Evolutionary conservation across 2,113 vertebrate species (phyloP).

Genomic region (Erinaceus europaeus): DNA sequence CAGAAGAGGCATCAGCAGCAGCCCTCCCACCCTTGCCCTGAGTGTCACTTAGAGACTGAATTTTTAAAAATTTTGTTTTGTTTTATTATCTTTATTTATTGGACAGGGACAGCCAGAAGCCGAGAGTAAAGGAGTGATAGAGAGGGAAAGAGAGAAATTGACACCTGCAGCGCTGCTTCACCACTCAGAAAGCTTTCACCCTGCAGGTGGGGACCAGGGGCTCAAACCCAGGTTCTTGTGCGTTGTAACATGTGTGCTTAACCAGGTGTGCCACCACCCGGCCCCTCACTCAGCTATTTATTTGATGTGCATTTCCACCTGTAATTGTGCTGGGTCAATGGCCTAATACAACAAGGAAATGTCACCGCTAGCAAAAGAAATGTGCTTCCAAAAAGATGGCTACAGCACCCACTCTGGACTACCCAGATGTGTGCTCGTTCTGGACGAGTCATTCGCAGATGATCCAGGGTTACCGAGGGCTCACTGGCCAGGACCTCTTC

Average conservation of each 20-base stretch:
- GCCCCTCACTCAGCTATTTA: not conserved
- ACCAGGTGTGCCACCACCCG: too few relatives aligned
- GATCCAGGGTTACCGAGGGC: not conserved
- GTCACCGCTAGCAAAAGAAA: conserved; percentile 13
- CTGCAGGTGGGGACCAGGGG: too few relatives aligned
- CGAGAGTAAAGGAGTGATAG: too few relatives aligned
- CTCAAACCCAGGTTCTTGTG: too few relatives aligned
- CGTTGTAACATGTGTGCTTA: too few relatives aligned
- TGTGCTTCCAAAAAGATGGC: not conserved
- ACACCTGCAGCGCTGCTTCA: too few relatives aligned
- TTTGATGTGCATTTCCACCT: not conserved
- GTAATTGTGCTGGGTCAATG: not conserved
- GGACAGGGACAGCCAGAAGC: too few relatives aligned
- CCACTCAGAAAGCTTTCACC: too few relatives aligned
- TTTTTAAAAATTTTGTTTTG: too few relatives aligned
- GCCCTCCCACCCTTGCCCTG: not conserved
- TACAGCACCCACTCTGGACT: not conserved
- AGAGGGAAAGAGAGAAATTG: too few relatives aligned
- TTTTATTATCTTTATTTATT: too few relatives aligned
- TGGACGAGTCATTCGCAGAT: conserved; percentile 42
- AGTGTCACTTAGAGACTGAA: not conserved
- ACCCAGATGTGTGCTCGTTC: conserved; percentile 50
- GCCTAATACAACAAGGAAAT: conserved; percentile 19
- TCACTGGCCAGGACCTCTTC: conserved; percentile 33
- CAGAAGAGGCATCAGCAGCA: not conserved